Evolutionary conservation across 2,113 vertebrate species (phyloP).

Genomic region (Muntiacus reevesi): DNA sequence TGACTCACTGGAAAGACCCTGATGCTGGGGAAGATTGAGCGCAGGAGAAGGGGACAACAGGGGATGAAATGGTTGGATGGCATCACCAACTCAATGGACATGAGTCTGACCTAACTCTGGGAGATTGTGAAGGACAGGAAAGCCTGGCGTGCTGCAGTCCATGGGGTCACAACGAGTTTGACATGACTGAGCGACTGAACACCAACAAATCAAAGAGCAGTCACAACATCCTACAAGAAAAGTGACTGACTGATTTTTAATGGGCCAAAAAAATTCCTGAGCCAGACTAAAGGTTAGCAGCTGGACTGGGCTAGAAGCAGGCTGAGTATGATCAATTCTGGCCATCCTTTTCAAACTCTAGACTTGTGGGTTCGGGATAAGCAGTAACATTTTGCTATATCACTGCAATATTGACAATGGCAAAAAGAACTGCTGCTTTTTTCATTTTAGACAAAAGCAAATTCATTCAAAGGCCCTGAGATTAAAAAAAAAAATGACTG

Average conservation of each 20-base stretch:
- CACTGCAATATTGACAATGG: background rate
- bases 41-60: background rate
- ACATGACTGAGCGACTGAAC: background rate
- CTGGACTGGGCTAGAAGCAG: background rate
- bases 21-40: background rate
- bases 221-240: background rate
- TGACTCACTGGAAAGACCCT: background rate
- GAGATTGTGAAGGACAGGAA: background rate
- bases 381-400: constrained; percentile 42
- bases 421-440: constrained; percentile 30
- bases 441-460: constrained; percentile 41
- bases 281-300: background rate
- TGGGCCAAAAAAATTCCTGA: background rate
- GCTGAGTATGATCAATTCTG: background rate
- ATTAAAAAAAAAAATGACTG: constrained; percentile 3
- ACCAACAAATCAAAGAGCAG: background rate
- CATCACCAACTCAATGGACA: background rate
- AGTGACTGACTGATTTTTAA: background rate
- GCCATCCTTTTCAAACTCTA: background rate
- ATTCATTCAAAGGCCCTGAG: background rate
- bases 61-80: background rate
- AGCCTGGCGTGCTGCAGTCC: background rate
- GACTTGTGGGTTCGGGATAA: background rate
- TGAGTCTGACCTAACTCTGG: background rate
- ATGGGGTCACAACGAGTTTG: background rate